Evolutionary conservation across 2,888 invertebrate genomes (phyloP), one percentile per base, ranked within the genome.

Genomic region (Erpobdella octoculata): DNA sequence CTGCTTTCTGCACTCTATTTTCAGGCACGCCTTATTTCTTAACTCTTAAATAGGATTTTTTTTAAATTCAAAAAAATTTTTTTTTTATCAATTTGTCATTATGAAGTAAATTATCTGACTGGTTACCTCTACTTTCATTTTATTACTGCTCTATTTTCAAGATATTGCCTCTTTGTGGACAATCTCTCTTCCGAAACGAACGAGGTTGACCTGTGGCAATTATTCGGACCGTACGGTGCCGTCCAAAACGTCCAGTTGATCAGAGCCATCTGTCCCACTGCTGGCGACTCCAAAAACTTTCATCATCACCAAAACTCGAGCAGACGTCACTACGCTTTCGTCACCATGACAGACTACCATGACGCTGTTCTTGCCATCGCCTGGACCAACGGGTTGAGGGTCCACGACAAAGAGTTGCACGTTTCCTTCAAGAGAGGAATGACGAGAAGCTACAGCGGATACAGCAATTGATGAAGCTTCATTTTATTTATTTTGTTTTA

Each of bases 361-460:
- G 48, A 69, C 36, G 69, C 69, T 31, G 21, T 69, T n/a, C 48
- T 48, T 9, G 69, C 69, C 0, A 58, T 58, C 21, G 69, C 53
- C 15, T 69, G 53, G 28, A n/a, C 58, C 58, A 69, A 69, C 46
- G 69, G 69, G 18, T n/a, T 69, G n/a, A 28, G n/a, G 33, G 37
- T 69, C 4, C 48, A 48, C 12, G 69, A 58, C 12, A 58, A n/a
- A n/a, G 48, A 35, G 21, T 28, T 69, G 1, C 53, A 69, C 18
- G 69, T 69, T 33, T 18, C 33, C 21, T 69, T 69, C 67, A 67
- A 31, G 18, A 9, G 46, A 37, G 46, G 41, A 72, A 97, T 98
- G 97, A 95, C 97, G 91, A 99, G 98, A 90, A 99, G 97, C 89
- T 90, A 97, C 88, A 95, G 95, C 86, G 98, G n/a, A n/a, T n/a